Conservation (phyloP, 2,888 invertebrate genomes). For the Willowsia nigromaculata region DNA sequence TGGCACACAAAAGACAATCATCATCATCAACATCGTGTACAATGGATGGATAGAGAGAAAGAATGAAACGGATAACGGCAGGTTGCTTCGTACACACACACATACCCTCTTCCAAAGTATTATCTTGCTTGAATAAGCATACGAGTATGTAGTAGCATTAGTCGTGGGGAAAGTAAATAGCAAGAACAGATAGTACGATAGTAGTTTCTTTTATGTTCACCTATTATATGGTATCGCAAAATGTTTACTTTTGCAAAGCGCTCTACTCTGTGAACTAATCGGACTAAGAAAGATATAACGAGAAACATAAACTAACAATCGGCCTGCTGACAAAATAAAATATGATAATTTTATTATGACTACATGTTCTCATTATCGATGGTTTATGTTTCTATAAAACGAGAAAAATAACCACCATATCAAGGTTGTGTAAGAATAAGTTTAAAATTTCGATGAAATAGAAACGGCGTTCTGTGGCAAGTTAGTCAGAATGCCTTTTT, state of each 20-base stretch:
- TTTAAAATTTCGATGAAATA: too few relatives aligned
- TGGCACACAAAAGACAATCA: slow-evolving; percentile 51
- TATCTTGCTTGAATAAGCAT: slow-evolving; percentile 19
- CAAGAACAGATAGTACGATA: neutral
- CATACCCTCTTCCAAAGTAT: neutral
- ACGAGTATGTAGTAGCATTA: neutral
- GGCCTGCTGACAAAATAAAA: neutral
- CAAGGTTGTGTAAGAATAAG: neutral
- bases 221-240: neutral
- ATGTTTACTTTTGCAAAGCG: neutral
- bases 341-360: neutral
- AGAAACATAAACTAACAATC: neutral
- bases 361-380: neutral
- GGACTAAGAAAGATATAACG: neutral
- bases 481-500: neutral
- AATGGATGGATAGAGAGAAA: neutral
- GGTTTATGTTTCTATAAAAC: neutral
- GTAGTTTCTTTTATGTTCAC: neutral
- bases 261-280: neutral
- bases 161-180: neutral
- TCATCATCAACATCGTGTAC: neutral
- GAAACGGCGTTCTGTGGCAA: neutral
- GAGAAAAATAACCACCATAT: neutral
- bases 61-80: neutral
- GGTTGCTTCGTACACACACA: neutral